Conservation (phyloP, 1,140 invertebrate species). For the Drosophila ananassae region DNA sequence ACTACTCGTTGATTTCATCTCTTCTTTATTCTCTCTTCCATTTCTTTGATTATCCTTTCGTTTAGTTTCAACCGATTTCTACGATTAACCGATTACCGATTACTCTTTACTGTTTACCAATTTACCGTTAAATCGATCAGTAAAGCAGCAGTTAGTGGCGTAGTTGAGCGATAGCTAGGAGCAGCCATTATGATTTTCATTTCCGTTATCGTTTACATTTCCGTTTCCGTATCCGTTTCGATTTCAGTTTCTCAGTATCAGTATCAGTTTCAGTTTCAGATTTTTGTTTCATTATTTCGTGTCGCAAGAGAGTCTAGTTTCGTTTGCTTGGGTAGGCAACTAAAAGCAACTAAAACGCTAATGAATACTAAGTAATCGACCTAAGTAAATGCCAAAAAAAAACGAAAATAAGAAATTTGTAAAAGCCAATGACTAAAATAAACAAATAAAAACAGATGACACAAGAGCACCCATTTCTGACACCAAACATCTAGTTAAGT, state of each 20-base stretch:
- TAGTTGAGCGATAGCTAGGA: constrained; percentile 47
- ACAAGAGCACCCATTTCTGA: constrained; percentile 80
- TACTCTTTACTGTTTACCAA: constrained; percentile 1
- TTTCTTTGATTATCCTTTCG: constrained; percentile 21
- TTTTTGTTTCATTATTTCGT: constrained; percentile 38
- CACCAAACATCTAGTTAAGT: constrained; percentile 43
- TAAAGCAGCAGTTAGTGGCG: constrained; percentile 44
- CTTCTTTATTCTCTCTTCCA: constrained; percentile 23
- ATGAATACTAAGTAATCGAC: constrained; percentile 30
- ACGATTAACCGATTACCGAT: constrained; percentile 43
- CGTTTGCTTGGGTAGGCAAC: constrained; percentile 79
- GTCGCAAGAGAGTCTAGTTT: constrained; percentile 57
- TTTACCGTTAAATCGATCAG: constrained; percentile 14
- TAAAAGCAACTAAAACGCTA: constrained; percentile 49
- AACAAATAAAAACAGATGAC: constrained; percentile 62
- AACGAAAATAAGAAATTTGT: constrained; percentile 23
- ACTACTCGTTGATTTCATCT: constrained; percentile 58
- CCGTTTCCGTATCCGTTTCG: constrained; percentile 35
- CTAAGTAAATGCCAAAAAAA: constrained; percentile 24
- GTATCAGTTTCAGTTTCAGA: constrained; percentile 37
- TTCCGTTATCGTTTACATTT: constrained; percentile 32
- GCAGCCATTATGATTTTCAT: constrained; percentile 33
- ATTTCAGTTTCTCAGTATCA: constrained; percentile 14
- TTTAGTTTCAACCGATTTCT: constrained; percentile 13
- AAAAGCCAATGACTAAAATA: constrained; percentile 33